phyloP scores from a whole-genome alignment of 2,113 vertebrate genomes.

The Centropristis striata region DNA sequence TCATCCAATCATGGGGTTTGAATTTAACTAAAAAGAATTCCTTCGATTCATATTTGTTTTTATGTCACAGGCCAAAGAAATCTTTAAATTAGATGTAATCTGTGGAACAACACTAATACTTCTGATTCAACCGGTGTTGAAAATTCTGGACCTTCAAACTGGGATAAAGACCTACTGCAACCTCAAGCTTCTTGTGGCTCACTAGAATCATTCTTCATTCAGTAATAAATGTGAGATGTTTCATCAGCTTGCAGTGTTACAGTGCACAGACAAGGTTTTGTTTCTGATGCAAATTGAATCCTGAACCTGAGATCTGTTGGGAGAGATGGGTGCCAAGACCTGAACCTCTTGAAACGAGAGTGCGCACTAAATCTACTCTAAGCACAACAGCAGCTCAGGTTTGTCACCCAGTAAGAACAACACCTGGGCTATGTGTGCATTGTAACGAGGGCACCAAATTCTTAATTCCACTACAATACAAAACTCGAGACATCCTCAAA shows the following conservation, averaged over 20 bases:
- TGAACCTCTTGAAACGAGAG: constrained; percentile 8
- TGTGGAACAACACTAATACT: constrained; percentile 3
- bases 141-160: constrained; percentile 30
- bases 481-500: constrained; percentile 74
- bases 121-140: constrained; percentile 14
- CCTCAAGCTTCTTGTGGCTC: neutral
- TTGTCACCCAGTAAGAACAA: constrained; percentile 27
- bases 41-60: constrained; percentile 23
- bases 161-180: neutral
- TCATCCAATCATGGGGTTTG: constrained; percentile 23
- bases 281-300: constrained; percentile 38
- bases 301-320: constrained; percentile 61
- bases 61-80: neutral
- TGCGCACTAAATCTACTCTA: constrained; percentile 17
- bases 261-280: constrained; percentile 20
- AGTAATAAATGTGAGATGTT: constrained; percentile 7
- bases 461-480: constrained; percentile 52
- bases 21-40: constrained; percentile 2
- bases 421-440: constrained; percentile 12
- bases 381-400: constrained; percentile 34
- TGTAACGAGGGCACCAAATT: constrained; percentile 3
- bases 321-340: constrained; percentile 1
- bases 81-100: neutral
- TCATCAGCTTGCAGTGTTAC: constrained; percentile 10
- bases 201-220: neutral